Percentiles rank a stretch among this genome's conserved stretches.
These are phyloP conservation scores for Oreamnos americanus DNA, from an alignment of 2,113 vertebrate genomes.

Conservation along the genomic window DNA sequence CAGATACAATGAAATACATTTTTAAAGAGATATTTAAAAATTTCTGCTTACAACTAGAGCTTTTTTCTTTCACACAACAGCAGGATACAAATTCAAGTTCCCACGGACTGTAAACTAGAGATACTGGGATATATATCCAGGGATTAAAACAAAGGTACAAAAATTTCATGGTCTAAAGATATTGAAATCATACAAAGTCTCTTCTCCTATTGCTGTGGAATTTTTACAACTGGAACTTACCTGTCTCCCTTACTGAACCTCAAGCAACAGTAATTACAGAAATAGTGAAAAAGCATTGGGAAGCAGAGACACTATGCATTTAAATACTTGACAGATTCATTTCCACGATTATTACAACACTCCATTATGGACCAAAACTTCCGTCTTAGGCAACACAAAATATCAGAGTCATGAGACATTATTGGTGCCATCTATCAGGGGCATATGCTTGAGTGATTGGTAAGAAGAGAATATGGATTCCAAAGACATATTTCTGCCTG, in stretches of 20 bases:
- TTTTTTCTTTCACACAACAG: neutral
- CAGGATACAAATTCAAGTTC: neutral
- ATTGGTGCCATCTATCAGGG: neutral
- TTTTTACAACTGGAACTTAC: neutral
- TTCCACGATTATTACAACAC: neutral
- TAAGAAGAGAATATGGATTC: neutral
- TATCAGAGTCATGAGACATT: neutral
- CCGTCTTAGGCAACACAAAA: neutral
- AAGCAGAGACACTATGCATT: neutral
- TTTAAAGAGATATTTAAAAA: neutral
- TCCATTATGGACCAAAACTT: too few relatives aligned
- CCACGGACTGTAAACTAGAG: neutral
- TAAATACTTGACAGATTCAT: neutral
- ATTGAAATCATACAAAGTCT: neutral
- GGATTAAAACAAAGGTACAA: neutral
- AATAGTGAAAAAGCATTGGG: neutral
- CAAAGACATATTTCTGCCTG: neutral
- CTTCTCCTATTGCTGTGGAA: neutral
- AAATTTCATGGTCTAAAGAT: neutral
- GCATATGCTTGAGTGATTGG: neutral
- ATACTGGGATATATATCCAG: neutral
- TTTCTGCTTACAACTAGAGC: neutral
- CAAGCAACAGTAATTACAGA: neutral
- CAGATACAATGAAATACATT: neutral
- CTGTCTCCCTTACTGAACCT: neutral